Percentiles rank a stretch among this genome's conserved stretches.
Evolutionary conservation across 2,797 vertebrate genomes (phyloP).

Genomic region (Sebastes dallii): DNA sequence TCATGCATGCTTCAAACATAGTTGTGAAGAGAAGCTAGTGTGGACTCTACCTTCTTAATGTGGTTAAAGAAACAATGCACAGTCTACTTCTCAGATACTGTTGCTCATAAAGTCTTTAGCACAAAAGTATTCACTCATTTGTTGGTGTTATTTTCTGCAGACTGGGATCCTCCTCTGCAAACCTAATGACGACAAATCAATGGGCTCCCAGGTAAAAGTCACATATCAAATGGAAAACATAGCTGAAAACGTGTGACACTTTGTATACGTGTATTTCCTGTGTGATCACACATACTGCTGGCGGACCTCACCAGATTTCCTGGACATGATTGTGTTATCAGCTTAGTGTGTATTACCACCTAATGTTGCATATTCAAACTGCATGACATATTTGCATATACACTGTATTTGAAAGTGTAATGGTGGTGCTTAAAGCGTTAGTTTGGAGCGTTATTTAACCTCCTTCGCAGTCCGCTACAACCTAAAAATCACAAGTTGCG

Average conservation of each 20-base stretch:
- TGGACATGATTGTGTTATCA: not conserved
- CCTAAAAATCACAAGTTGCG: too few species aligned
- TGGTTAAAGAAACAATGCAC: not conserved
- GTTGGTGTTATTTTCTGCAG: conserved; percentile 64
- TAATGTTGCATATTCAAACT: not conserved
- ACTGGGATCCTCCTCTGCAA: conserved; percentile 87
- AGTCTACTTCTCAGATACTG: not conserved
- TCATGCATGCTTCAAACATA: not conserved
- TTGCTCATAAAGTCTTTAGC: not conserved
- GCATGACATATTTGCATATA: not conserved
- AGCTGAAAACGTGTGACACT: too few species aligned
- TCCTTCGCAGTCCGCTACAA: too few species aligned
- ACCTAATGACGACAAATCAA: conserved; percentile 82
- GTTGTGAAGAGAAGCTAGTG: not conserved
- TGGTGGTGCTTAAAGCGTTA: too few species aligned
- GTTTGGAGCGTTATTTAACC: too few species aligned
- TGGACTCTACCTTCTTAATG: not conserved
- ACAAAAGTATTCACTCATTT: not conserved
- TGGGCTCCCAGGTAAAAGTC: conserved; percentile 78
- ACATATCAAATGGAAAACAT: not conserved
- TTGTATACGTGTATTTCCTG: too few species aligned
- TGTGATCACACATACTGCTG: not conserved
- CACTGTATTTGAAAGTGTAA: not conserved
- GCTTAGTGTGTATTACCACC: not conserved
- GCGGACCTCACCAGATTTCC: not conserved